Percentiles rank a stretch among this genome's conserved stretches.
These are phyloP conservation scores for Heliconius ismenius DNA, from an alignment of 2,888 invertebrate species.

Conservation along the genomic window DNA sequence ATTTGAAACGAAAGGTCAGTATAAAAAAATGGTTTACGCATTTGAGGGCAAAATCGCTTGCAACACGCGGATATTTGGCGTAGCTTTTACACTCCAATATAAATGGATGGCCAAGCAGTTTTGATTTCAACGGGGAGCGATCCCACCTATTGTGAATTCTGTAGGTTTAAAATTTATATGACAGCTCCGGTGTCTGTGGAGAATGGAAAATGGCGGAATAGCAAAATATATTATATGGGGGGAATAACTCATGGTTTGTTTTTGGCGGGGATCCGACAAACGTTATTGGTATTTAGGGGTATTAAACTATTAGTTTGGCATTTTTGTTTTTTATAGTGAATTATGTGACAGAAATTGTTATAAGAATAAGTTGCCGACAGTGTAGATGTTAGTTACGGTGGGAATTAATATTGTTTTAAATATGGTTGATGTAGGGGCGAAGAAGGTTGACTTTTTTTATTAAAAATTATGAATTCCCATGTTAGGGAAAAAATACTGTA, in stretches of 20 bases:
- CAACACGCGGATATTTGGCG: constrained; percentile 47
- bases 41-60: constrained; percentile 67
- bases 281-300: constrained; percentile 80
- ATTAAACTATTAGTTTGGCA: constrained; percentile 73
- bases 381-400: constrained; percentile 67
- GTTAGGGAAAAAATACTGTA: too few species aligned
- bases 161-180: constrained; percentile 81
- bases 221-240: constrained; percentile 76
- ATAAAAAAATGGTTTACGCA: constrained; percentile 64
- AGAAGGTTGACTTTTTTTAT: constrained; percentile 26
- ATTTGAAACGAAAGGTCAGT: constrained; percentile 69
- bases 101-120: constrained; percentile 66
- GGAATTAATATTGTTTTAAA: constrained; percentile 70
- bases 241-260: constrained; percentile 82
- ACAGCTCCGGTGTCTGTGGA: constrained; percentile 79
- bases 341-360: constrained; percentile 66
- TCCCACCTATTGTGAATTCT: constrained; percentile 80
- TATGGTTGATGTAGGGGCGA: constrained; percentile 47
- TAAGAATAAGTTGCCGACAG: constrained; percentile 68
- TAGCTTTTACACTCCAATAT: constrained; percentile 58
- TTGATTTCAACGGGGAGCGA: constrained; percentile 62
- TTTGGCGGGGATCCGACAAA: constrained; percentile 80
- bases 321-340: constrained; percentile 63
- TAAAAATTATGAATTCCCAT: not conserved
- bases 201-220: constrained; percentile 82